Conservation (phyloP, 2,888 invertebrate species). For the Morpho deidamia region DNA sequence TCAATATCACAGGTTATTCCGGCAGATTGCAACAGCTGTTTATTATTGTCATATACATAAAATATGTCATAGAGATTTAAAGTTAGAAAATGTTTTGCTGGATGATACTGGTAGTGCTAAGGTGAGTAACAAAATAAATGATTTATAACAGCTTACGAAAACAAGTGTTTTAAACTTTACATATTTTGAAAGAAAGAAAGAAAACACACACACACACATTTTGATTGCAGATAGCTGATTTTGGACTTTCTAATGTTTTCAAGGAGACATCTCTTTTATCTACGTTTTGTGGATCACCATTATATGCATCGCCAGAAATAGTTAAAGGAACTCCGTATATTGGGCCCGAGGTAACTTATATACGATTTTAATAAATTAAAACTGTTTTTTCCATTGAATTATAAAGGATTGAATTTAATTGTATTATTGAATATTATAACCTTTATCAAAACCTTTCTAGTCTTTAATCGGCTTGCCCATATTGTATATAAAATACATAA, state of each 20-base stretch:
- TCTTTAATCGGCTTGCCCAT: no score
- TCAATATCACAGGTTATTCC: constrained; percentile 84
- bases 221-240: constrained; percentile 92
- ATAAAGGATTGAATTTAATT: no score
- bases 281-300: constrained; percentile 97
- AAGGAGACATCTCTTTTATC: constrained; percentile 90
- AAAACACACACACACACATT: no score
- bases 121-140: constrained; percentile 63
- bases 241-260: constrained; percentile 98
- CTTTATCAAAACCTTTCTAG: no score
- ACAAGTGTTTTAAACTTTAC: background rate
- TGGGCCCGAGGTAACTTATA: constrained; percentile 90
- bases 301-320: constrained; percentile 98
- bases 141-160: background rate
- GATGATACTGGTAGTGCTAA: constrained; percentile 97
- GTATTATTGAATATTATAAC: no score
- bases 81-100: constrained; percentile 95
- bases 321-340: constrained; percentile 97
- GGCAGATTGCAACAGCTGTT: constrained; percentile 97
- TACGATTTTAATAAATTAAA: background rate
- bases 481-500: no score
- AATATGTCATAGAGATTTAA: constrained; percentile 97
- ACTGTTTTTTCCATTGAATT: no score
- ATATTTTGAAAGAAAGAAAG: no score
- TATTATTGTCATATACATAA: constrained; percentile 99